These are phyloP conservation scores for Periparus ater DNA, from an alignment of 2,797 vertebrate genomes.

Conservation along the genomic window DNA sequence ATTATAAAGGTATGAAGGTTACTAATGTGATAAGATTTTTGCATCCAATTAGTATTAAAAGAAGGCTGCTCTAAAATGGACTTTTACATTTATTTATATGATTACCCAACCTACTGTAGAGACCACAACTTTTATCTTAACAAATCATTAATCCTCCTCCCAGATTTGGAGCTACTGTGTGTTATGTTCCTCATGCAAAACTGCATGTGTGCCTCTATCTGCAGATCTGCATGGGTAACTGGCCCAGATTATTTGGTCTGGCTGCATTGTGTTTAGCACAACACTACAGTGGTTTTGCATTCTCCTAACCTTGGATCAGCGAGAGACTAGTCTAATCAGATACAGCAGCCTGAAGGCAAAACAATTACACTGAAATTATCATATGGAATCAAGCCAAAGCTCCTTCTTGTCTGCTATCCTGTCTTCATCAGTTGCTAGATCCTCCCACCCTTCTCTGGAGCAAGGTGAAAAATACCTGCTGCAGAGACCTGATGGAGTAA, in stretches of 20 bases:
- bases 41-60: conserved; percentile 69
- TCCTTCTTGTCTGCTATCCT: conserved; percentile 55
- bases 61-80: conserved; percentile 42
- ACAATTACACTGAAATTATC: conserved; percentile 64
- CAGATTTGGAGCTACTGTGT: neutral
- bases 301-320: conserved; percentile 47
- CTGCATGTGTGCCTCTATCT: neutral
- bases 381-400: conserved; percentile 50
- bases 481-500: neutral
- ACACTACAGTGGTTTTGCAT: conserved; percentile 53
- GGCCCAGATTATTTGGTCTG: conserved; percentile 24
- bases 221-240: conserved; percentile 21
- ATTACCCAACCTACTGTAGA: conserved; percentile 4
- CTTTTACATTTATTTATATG: conserved; percentile 58
- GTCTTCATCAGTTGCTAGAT: conserved; percentile 47
- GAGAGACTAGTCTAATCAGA: conserved; percentile 49
- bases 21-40: conserved; percentile 70
- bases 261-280: conserved; percentile 30
- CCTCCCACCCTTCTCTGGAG: conserved; percentile 49
- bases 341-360: conserved; percentile 63
- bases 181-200: conserved; percentile 7
- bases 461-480: conserved; percentile 35
- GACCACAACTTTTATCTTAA: conserved; percentile 57
- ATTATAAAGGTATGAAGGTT: conserved; percentile 75
- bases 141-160: conserved; percentile 33